Base-by-base conservation (phyloP, 2,888 invertebrate genomes). In the Dorcus parallelipipedus region DNA sequence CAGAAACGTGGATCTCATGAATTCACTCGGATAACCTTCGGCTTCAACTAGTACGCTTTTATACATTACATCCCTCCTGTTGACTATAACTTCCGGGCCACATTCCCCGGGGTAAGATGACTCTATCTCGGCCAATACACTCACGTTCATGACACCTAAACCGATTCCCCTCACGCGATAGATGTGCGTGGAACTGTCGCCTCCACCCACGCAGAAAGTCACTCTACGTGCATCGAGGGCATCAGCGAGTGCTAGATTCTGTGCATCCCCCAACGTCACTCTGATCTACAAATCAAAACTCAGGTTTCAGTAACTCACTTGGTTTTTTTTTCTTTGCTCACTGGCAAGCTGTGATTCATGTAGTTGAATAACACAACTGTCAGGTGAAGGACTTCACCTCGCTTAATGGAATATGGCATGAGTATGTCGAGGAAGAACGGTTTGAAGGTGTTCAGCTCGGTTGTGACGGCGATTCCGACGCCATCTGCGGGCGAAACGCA, bases 361-460 rank as follows among this genome's bases (percentile, higher is more conserved):
- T 90, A 90, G 76, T 90, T 91, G 78, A 87, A 90, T 45, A 90
- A 80, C 0, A 87, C 82, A 14, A 89, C 86, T 61, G 85, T 82
- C 50, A 91, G 75, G 49, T 86, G 82, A 26, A 87, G 76, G 10
- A 81, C 76, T 76, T 91, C 91, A 0, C 86, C 86, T 9, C 87
- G 80, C 56, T 87, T 84, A 0, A 90, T 80, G 0, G 85, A 84
- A 59, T 84, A 84, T 0, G 91, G 89, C 14, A 85, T 77, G 56
- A 85, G 83, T 38, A 89, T 84, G 65, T 90, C 88, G 23, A 90
- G 81, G 77, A 91, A 91, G 76, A 91, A 89, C 5, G 89, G 88
- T 57, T 90, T 87, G 74, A 90, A 90, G 20, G 82, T 82, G 1
- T 80, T 73, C 26, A 79, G 66, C 62, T 78, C 72, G 20, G 58